Evolutionary conservation across 1,140 invertebrate genomes (phyloP), one percentile per base, ranked within the genome.

Genomic region (Euura lappo): DNA sequence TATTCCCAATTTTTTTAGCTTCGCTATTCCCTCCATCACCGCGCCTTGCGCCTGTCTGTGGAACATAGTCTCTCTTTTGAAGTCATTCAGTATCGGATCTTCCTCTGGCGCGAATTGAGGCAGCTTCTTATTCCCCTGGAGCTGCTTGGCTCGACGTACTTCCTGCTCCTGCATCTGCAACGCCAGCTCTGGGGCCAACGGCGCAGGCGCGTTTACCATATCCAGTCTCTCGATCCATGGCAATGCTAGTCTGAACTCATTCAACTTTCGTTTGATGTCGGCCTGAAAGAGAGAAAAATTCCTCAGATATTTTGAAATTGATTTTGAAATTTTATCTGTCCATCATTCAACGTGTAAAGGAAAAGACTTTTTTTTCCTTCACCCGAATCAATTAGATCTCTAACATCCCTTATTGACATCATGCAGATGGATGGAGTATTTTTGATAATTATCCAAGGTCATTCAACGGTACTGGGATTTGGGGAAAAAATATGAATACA

Each of bases 21-120:
- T 89, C 43, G 91, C 89, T 13, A 99, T 90, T 2, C 91, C 95
- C 78, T 95, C 92, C 2, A 97, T 76, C 6, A 96, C 95, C 11
- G 96, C 92, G 45, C 92, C 90, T 82, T 99, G 97, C 3, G 97
- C 98, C 88, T 98, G 97, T 72, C 96, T 89, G 82, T 98, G 95
- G 82, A 99, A 97, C 75, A 92, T 88, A 76, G 95, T 95, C 89
- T 99, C 97, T 65, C 97, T 89, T 83, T 95, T 94, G 80, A 99
- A 98, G 84, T 99, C 97, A 90, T 98, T 96, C n/a, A 98, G 83
- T 0, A 96, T 92, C 2, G 93, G 92, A 88, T 96, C 95, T 69
- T 95, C 92, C 2, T 89, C 88, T 1, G 92, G 89, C 5, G 91
- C 86, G 75, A 90, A 91, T 70, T 91, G 88, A 45, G 90, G 88